A percentile compares a stretch with the other conserved stretches of the same genome.
These are phyloP conservation scores for Eilema depressum DNA, from an alignment of 2,888 invertebrate genomes.

Conservation along the genomic window DNA sequence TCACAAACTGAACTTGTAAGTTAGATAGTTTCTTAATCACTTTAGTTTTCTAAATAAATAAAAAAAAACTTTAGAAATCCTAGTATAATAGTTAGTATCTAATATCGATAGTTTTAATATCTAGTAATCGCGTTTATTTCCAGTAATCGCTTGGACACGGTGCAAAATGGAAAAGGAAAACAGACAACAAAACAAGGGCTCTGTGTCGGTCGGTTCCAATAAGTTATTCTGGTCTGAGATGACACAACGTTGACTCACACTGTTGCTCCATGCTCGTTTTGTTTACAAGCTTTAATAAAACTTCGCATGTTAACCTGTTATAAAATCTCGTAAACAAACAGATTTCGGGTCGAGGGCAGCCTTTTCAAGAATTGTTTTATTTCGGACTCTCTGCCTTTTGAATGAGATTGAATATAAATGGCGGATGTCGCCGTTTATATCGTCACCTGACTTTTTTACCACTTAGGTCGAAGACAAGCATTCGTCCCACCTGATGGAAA, in stretches of 20 bases:
- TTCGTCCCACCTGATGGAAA: too few species aligned
- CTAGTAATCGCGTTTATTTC: neutral
- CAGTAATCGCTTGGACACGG: neutral
- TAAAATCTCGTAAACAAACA: constrained; percentile 1
- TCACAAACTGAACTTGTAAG: too few species aligned
- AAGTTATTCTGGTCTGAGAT: constrained; percentile 63
- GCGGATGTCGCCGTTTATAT: neutral
- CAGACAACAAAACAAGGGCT: constrained; percentile 34
- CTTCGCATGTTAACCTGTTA: neutral
- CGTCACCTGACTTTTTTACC: too few species aligned
- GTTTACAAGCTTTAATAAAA: constrained; percentile 3
- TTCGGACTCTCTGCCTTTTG: neutral
- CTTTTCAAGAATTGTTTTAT: neutral
- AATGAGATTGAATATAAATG: neutral
- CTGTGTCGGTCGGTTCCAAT: constrained; percentile 38
- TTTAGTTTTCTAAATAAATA: too few species aligned
- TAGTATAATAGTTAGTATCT: too few species aligned
- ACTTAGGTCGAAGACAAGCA: too few species aligned
- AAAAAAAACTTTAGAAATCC: too few species aligned
- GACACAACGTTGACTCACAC: constrained; percentile 69
- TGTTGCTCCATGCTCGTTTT: constrained; percentile 14
- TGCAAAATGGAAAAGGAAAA: neutral
- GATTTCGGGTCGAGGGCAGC: neutral
- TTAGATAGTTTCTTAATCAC: too few species aligned
- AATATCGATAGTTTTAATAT: too few species aligned